Percentiles rank a stretch among this genome's conserved stretches.
Evolutionary conservation across 2,888 invertebrate species (phyloP).

Genomic region (Abrostola tripartita): DNA sequence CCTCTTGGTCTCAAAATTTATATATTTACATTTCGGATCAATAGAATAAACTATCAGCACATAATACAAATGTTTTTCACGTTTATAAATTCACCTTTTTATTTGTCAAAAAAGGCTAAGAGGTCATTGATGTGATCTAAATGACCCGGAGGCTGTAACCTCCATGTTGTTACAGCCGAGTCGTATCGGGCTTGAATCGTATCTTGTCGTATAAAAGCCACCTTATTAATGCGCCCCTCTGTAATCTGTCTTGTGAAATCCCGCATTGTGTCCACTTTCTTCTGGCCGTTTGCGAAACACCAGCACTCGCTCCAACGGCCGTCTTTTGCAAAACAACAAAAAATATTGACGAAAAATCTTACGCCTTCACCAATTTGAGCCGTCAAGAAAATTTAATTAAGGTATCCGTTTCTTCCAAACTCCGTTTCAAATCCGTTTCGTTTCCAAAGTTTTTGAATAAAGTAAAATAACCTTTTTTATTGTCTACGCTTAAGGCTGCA

Average conservation of each 20-base stretch:
- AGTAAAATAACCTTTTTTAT: conserved; percentile 52
- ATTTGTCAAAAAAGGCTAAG: neutral
- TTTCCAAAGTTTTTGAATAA: conserved; percentile 38
- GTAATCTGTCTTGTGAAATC: conserved; percentile 86
- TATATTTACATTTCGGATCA: neutral
- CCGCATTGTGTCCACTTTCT: conserved; percentile 84
- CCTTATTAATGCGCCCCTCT: conserved; percentile 81
- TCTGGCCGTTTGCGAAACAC: conserved; percentile 70
- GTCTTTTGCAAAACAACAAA: conserved; percentile 47
- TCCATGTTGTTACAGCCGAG: neutral
- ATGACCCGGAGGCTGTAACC: neutral
- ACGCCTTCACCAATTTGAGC: conserved; percentile 25
- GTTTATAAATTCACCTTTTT: neutral
- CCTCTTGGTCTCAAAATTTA: conserved; percentile 4
- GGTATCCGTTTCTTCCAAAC: conserved; percentile 25
- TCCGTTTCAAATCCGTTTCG: conserved; percentile 38
- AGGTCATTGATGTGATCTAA: conserved; percentile 1
- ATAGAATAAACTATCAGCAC: neutral
- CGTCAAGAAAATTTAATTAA: conserved; percentile 45
- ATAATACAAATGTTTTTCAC: neutral
- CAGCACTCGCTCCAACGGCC: conserved; percentile 38
- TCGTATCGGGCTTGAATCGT: conserved; percentile 57
- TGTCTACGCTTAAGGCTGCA: conserved; percentile 55
- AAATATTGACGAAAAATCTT: conserved; percentile 58
- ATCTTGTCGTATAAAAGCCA: conserved; percentile 65